These are phyloP conservation scores for Malurus melanocephalus DNA, from an alignment of 2,113 vertebrate species.

Conservation along the genomic window DNA sequence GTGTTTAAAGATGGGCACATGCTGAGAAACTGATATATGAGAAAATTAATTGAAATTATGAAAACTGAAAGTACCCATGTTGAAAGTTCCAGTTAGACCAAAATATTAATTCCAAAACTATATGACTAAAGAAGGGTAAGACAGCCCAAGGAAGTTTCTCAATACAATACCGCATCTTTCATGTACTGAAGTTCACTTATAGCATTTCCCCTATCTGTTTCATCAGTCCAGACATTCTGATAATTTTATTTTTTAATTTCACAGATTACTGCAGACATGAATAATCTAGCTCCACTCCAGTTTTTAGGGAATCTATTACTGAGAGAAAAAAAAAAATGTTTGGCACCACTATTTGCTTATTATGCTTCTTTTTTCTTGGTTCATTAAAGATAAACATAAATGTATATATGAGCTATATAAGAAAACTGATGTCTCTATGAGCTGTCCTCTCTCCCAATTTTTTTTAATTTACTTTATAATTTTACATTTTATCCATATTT, in stretches of 20 bases:
- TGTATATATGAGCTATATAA: fast-evolving
- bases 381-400: neutral
- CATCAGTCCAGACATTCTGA: neutral
- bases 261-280: neutral
- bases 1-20: neutral
- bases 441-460: neutral
- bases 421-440: neutral
- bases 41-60: neutral
- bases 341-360: neutral
- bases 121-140: neutral
- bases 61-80: neutral
- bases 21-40: neutral
- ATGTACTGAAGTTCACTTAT: neutral
- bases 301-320: neutral
- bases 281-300: neutral
- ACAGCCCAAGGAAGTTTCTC: neutral
- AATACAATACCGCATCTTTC: neutral
- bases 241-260: neutral
- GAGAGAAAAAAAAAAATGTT: neutral
- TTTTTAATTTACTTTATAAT: neutral
- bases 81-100: neutral
- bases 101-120: neutral
- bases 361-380: neutral
- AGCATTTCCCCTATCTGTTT: neutral
- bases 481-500: neutral